A percentile compares a stretch with the other conserved stretches of the same genome.
phyloP scores from a whole-genome alignment of 64 coral and sea anemone genomes.

The Cladopsammia gracilis region DNA sequence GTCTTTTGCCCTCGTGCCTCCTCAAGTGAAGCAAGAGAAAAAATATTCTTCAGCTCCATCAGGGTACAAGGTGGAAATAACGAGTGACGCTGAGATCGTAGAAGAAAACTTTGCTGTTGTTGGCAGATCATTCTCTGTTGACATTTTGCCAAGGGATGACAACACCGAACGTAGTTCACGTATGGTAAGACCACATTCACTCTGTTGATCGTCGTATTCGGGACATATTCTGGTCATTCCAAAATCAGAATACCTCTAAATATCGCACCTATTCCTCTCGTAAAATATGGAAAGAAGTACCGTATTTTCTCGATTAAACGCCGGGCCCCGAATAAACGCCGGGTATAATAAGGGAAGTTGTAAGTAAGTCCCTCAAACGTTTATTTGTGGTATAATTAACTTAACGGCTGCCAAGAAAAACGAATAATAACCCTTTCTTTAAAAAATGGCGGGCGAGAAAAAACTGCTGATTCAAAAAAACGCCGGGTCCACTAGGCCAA shows the following conservation, averaged over 20 bases:
- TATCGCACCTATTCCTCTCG: too few relatives aligned
- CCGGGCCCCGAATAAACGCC: too few relatives aligned
- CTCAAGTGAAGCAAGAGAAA: background rate
- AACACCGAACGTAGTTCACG: background rate
- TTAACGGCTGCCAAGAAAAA: too few relatives aligned
- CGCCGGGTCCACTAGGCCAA: too few relatives aligned
- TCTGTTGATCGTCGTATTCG: background rate
- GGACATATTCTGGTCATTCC: background rate
- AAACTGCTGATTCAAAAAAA: too few relatives aligned
- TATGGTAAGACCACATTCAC: constrained; percentile 18
- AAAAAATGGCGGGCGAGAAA: too few relatives aligned
- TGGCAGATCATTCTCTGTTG: constrained; percentile 61
- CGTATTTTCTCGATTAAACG: too few relatives aligned
- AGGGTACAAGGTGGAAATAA: constrained; percentile 38
- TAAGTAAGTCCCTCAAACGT: too few relatives aligned
- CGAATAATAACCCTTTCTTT: too few relatives aligned
- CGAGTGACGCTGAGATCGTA: background rate
- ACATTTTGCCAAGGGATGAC: constrained; percentile 29
- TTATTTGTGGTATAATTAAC: too few relatives aligned
- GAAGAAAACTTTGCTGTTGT: constrained; percentile 43
- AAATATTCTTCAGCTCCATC: background rate
- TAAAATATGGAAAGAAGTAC: too few relatives aligned
- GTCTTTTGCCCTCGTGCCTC: background rate
- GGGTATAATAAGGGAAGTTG: too few relatives aligned
- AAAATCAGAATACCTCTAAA: background rate